Conservation (phyloP, 2,797 vertebrate genomes). For the Miopithecus talapoin region DNA sequence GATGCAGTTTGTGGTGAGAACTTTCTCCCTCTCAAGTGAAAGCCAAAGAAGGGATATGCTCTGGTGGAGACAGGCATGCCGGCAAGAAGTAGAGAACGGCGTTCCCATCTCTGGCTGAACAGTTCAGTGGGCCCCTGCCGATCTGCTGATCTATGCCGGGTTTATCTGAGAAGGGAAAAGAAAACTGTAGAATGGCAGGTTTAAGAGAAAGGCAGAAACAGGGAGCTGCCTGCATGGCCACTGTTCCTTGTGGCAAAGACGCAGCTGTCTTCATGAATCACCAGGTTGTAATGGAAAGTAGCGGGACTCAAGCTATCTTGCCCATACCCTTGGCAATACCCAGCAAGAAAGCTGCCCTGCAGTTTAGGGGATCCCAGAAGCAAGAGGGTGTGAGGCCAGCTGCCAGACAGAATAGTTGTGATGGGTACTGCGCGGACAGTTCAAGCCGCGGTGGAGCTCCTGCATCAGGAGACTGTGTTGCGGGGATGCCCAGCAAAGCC, state of each 20-base stretch:
- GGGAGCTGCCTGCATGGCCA: too few relatives aligned
- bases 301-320: background rate
- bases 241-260: background rate
- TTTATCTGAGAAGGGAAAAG: background rate
- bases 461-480: fast-evolving
- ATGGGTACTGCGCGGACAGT: too few relatives aligned
- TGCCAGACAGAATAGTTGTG: background rate
- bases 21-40: background rate
- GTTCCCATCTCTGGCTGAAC: background rate
- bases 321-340: background rate
- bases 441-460: background rate
- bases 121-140: too few relatives aligned
- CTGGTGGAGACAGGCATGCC: background rate
- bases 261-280: too few relatives aligned
- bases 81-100: background rate
- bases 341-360: background rate
- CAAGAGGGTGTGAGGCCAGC: background rate
- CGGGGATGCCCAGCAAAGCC: background rate
- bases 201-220: background rate
- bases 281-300: background rate
- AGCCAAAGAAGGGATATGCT: background rate
- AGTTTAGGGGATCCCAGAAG: background rate
- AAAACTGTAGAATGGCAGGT: background rate
- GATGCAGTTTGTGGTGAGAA: background rate
- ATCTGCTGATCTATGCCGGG: background rate